phyloP scores from a whole-genome alignment of 2,113 vertebrate species.

The Rattus rattus region DNA sequence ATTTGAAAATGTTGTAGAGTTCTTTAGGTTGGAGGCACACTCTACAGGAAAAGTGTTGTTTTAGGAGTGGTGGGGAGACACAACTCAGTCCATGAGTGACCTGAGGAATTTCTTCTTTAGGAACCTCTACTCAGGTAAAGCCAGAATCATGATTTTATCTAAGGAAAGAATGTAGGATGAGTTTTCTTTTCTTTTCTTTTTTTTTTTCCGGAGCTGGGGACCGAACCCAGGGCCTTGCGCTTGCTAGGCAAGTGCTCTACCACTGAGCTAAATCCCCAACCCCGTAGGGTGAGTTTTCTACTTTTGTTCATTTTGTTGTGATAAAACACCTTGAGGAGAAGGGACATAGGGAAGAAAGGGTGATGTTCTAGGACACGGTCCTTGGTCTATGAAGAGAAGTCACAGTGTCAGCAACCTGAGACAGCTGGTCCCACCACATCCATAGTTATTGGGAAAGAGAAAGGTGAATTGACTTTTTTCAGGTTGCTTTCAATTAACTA shows the following conservation, averaged over 20 bases:
- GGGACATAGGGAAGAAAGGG: not conserved
- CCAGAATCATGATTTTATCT: not conserved
- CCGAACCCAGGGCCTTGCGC: too few relatives aligned
- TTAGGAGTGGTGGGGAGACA: not conserved
- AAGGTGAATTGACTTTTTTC: not conserved
- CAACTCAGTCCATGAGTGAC: not conserved
- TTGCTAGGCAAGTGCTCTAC: too few relatives aligned
- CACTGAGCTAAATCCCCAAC: too few relatives aligned
- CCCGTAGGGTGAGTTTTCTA: not conserved
- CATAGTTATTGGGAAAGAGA: not conserved
- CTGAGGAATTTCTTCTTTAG: not conserved
- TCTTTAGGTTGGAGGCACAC: not conserved
- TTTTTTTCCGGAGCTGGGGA: too few relatives aligned
- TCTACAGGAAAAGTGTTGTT: not conserved
- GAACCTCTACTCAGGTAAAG: not conserved
- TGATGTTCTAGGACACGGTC: not conserved
- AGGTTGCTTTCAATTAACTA: too few relatives aligned
- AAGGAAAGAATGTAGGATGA: not conserved
- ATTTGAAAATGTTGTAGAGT: not conserved
- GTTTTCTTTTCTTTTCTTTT: too few relatives aligned
- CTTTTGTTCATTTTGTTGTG: not conserved
- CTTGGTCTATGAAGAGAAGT: not conserved
- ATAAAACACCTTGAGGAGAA: not conserved
- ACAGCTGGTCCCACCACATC: not conserved
- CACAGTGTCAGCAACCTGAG: not conserved